Percentiles rank a stretch among this genome's conserved stretches.
Evolutionary conservation across 2,113 vertebrate species (phyloP).

Genomic region (Pseudorectes ferrugineus): DNA sequence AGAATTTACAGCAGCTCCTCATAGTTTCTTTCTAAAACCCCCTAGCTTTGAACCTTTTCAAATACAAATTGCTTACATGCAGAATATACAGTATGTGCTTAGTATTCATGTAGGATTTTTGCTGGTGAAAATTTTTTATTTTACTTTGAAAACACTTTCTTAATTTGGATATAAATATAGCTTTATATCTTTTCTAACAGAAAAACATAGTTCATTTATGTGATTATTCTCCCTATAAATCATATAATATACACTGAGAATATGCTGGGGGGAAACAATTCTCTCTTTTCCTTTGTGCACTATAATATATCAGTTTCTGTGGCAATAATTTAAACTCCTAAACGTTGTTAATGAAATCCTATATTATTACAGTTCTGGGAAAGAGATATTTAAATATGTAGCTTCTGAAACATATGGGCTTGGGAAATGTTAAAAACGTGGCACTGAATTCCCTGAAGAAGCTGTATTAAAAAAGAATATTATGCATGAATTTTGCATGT

Average conservation of each 20-base stretch:
- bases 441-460: neutral
- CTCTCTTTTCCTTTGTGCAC: neutral
- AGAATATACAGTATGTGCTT: neutral
- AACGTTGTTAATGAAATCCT: slow-evolving; percentile 4
- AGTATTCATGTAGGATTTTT: neutral
- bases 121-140: neutral
- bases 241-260: neutral
- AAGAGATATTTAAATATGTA: neutral
- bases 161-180: slow-evolving; percentile 33
- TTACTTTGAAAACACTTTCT: neutral
- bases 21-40: neutral
- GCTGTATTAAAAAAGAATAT: neutral
- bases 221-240: slow-evolving; percentile 1
- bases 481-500: neutral
- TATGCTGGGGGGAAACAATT: neutral
- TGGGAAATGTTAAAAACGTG: neutral
- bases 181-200: slow-evolving; percentile 25
- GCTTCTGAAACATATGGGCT: neutral
- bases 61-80: neutral
- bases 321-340: slow-evolving; percentile 21
- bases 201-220: neutral
- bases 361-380: neutral
- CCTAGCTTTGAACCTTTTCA: neutral
- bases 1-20: neutral
- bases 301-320: neutral